These are phyloP conservation scores for Campoletis raptor DNA, from an alignment of 2,888 invertebrate genomes.

Conservation along the genomic window DNA sequence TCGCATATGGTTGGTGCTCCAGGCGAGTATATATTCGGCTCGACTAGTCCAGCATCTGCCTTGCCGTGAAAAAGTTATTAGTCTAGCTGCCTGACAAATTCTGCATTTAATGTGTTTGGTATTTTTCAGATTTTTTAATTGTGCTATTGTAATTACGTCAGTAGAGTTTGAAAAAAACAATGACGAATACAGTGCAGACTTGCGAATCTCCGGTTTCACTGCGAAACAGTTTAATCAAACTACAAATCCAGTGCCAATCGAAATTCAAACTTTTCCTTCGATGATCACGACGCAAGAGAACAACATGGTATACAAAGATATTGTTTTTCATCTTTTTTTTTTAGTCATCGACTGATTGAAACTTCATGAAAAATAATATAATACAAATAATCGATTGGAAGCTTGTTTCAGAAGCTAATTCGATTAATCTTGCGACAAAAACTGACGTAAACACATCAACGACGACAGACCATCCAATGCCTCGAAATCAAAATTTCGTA, in stretches of 20 bases:
- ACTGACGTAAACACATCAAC: background rate
- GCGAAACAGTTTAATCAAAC: background rate
- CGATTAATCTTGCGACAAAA: background rate
- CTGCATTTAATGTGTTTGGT: background rate
- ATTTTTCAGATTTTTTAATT: background rate
- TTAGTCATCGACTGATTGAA: background rate
- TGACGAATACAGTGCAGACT: background rate
- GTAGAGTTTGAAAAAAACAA: background rate
- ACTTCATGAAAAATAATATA: background rate
- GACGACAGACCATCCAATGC: constrained; percentile 17
- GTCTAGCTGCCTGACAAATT: background rate
- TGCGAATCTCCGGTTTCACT: background rate
- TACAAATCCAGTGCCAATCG: background rate
- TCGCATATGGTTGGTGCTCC: background rate
- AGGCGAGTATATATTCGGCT: background rate
- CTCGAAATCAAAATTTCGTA: constrained; percentile 85
- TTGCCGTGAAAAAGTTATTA: background rate
- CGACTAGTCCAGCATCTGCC: background rate
- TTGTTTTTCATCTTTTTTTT: background rate
- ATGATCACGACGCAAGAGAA: background rate
- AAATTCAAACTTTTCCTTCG: background rate
- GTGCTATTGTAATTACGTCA: background rate
- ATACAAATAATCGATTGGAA: background rate
- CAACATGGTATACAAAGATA: background rate
- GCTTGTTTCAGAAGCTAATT: constrained; percentile 10